Base-by-base conservation (phyloP, 35 echinoderm and acorn worm genomes). In the Diadema setosum region DNA sequence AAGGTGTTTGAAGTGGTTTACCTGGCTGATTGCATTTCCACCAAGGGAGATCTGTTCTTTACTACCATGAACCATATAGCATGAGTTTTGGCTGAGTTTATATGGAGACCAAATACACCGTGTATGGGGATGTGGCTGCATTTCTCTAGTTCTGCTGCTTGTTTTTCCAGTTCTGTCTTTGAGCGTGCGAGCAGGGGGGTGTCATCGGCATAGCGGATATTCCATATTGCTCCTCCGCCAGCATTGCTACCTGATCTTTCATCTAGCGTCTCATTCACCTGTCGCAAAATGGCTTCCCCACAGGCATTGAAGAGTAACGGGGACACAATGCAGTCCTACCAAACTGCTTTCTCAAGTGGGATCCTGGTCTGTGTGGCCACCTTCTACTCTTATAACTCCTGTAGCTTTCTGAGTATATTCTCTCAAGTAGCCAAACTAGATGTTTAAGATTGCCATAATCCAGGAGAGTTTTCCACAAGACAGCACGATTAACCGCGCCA, bases 101-200 rank as follows among this genome's bases (percentile, higher is more conserved):
- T 82, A 46, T 82, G 37, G 78, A 82, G 78, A 82, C 18, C 78
- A 82, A 82, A 82, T n/a, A n/a, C n/a, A n/a, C n/a, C n/a, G n/a
- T n/a, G n/a, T n/a, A n/a, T n/a, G n/a, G n/a, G n/a, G 78, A 26
- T 82, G 78, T 5, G 78, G 39, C 78, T 46, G 78, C 45, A 82
- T 7, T 46, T 49, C 40, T 82, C 78, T 27, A 82, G 31, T 6
- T 82, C 78, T 5, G 31, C 45, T 82, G 39, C 78, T 49, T 82
- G 78, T 39, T n/a, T n/a, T n/a, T n/a, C n/a, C n/a, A n/a, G n/a
- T n/a, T n/a, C n/a, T n/a, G n/a, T n/a, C n/a, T n/a, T n/a, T n/a
- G n/a, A n/a, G n/a, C n/a, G n/a, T n/a, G n/a, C n/a, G n/a, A n/a
- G n/a, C n/a, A n/a, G n/a, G n/a, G n/a, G n/a, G n/a, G n/a, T n/a